phyloP scores from a whole-genome alignment of 35 echinoderm and acorn worm genomes.

The Patiria miniata region DNA sequence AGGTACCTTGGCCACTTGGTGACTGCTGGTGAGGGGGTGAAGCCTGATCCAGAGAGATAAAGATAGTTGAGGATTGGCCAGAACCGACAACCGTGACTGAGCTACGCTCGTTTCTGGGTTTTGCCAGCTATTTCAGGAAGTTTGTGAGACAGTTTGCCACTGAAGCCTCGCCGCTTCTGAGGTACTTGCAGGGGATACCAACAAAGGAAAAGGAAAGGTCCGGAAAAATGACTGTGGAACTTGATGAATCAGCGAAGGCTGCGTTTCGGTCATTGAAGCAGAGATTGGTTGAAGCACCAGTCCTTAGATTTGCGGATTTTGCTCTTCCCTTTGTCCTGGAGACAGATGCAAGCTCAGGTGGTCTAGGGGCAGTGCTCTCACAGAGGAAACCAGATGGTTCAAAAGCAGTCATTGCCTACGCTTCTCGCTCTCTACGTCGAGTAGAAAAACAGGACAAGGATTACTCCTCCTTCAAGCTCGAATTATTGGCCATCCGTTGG shows the following conservation, averaged over 20 bases:
- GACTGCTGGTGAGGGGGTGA: neutral
- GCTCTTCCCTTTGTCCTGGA: too few relatives aligned
- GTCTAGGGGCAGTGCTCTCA: too few relatives aligned
- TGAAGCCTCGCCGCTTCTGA: conserved; percentile 49
- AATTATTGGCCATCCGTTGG: conserved; percentile 71
- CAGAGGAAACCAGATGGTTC: too few relatives aligned
- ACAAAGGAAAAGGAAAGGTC: too few relatives aligned
- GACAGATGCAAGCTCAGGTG: too few relatives aligned
- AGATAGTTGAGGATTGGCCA: neutral
- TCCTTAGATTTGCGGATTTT: too few relatives aligned
- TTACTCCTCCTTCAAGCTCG: conserved; percentile 64
- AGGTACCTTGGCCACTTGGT: conserved; percentile 32
- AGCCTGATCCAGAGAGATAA: conserved; percentile 20
- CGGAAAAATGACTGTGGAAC: too few relatives aligned
- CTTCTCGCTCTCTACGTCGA: conserved; percentile 36
- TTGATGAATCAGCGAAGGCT: too few relatives aligned
- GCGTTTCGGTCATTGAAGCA: conserved; percentile 43
- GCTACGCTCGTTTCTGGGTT: conserved; percentile 58
- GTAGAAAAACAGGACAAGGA: conserved; percentile 57
- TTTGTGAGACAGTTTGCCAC: conserved; percentile 51
- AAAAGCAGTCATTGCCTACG: conserved; percentile 68
- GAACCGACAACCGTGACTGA: too few relatives aligned
- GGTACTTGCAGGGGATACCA: too few relatives aligned
- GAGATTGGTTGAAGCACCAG: too few relatives aligned
- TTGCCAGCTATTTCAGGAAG: conserved; percentile 47